phyloP scores from a whole-genome alignment of 2,797 vertebrate genomes.

The Masticophis lateralis region DNA sequence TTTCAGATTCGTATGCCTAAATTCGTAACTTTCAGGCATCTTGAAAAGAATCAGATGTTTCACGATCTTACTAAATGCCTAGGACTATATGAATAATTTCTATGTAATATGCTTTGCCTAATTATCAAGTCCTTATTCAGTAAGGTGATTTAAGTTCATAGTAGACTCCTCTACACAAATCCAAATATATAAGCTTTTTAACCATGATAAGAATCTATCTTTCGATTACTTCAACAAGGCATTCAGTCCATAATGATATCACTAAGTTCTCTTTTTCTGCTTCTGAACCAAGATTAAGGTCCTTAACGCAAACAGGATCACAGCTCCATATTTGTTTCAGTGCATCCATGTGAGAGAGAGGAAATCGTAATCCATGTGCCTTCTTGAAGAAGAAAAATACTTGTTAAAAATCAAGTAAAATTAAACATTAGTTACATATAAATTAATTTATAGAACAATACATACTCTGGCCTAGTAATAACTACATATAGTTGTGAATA shows the following conservation, averaged over 20 bases:
- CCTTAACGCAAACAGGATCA: conserved; percentile 61
- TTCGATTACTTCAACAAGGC: conserved; percentile 71
- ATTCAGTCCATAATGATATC: conserved; percentile 78
- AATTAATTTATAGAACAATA: not conserved
- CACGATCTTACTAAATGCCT: not conserved
- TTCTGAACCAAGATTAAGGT: conserved; percentile 68
- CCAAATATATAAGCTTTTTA: not conserved
- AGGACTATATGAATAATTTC: not conserved
- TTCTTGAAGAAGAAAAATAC: conserved; percentile 22
- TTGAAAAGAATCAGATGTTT: not conserved
- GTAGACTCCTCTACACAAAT: not conserved
- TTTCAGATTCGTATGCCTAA: not conserved
- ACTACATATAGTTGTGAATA: not conserved
- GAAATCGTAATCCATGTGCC: conserved; percentile 83
- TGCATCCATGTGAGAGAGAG: conserved; percentile 78
- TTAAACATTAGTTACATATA: not conserved
- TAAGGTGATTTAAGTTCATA: not conserved
- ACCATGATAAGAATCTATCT: not conserved
- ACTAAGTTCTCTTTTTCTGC: conserved; percentile 77
- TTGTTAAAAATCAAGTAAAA: not conserved
- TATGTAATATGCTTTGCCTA: not conserved
- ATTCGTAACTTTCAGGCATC: not conserved
- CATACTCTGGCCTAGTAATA: not conserved
- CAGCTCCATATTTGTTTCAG: conserved; percentile 79
- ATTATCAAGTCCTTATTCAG: not conserved